Evolutionary conservation across 2,888 invertebrate species (phyloP).

Genomic region (Oligia fasciuncula): DNA sequence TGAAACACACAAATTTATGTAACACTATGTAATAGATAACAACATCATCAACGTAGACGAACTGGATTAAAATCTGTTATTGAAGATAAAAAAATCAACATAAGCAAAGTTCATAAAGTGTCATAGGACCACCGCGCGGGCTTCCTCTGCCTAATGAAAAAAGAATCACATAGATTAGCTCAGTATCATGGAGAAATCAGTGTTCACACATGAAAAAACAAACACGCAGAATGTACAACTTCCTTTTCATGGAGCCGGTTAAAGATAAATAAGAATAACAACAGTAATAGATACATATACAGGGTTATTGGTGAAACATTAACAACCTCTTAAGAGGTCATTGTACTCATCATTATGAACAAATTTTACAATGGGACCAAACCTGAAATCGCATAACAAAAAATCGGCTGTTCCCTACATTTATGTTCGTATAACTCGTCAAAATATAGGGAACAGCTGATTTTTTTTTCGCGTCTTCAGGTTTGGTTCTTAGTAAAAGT

Average conservation of each 20-base stretch:
- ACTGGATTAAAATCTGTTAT: not conserved
- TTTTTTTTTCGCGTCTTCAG: too few relatives aligned
- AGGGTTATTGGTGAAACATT: too few relatives aligned
- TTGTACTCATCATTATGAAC: too few relatives aligned
- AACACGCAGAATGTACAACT: not conserved
- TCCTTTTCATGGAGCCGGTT: not conserved
- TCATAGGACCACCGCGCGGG: not conserved
- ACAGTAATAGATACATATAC: too few relatives aligned
- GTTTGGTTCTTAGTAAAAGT: too few relatives aligned
- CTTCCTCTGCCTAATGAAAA: too few relatives aligned
- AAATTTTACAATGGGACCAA: too few relatives aligned
- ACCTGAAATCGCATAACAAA: too few relatives aligned
- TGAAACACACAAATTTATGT: not conserved
- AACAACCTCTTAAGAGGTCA: too few relatives aligned
- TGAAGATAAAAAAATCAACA: not conserved
- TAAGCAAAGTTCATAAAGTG: not conserved
- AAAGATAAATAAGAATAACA: not conserved
- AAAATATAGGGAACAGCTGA: too few relatives aligned
- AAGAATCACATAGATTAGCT: not conserved
- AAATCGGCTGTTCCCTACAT: too few relatives aligned
- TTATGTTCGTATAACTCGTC: too few relatives aligned
- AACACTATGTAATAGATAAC: not conserved
- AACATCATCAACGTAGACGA: not conserved
- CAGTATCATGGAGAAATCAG: not conserved
- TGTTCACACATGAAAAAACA: not conserved